A percentile compares a stretch with the other conserved stretches of the same genome.
phyloP scores from a whole-genome alignment of 2,888 invertebrate species.

The Petrolisthes cinctipes region DNA sequence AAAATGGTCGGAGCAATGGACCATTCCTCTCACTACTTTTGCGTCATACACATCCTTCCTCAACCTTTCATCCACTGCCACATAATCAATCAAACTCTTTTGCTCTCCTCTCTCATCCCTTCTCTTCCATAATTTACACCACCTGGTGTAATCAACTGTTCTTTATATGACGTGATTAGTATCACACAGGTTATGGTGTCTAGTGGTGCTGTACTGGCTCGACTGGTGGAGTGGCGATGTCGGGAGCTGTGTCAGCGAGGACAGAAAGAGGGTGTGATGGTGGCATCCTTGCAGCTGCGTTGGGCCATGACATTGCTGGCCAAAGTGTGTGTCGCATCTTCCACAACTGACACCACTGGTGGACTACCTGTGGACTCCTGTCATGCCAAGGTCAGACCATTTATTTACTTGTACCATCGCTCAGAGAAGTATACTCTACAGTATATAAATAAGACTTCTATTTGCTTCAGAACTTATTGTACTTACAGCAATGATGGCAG shows the following conservation, averaged over 20 bases:
- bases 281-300: neutral
- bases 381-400: constrained; percentile 4
- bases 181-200: neutral
- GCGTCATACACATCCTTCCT: too few species aligned
- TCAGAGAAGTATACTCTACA: neutral
- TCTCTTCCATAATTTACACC: too few species aligned
- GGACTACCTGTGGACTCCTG: neutral
- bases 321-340: neutral
- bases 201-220: neutral
- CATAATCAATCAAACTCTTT: too few species aligned
- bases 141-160: too few species aligned
- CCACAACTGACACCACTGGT: neutral
- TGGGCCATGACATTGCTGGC: constrained; percentile 3
- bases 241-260: neutral
- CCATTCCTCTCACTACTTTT: too few species aligned
- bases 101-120: too few species aligned
- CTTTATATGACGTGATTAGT: too few species aligned
- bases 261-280: neutral
- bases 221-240: constrained; percentile 14
- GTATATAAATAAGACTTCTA: neutral
- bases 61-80: too few species aligned
- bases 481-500: too few species aligned
- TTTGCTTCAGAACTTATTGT: too few species aligned
- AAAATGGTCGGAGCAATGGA: too few species aligned
- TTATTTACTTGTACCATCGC: neutral